Evolutionary conservation across 1,140 invertebrate species (phyloP).

Genomic region (Leptopilina boulardi): DNA sequence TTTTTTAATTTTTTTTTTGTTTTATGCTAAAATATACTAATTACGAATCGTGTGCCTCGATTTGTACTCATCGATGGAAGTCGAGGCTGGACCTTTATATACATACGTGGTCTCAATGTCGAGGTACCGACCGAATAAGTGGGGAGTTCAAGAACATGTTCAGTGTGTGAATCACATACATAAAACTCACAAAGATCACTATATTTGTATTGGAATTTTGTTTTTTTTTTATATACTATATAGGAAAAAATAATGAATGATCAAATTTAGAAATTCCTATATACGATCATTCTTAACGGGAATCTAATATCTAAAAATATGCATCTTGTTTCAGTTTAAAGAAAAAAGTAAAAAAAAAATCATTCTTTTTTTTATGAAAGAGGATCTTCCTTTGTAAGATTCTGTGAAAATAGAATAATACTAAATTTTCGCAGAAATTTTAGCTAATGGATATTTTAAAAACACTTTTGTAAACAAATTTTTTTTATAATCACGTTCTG

Average conservation of each 20-base stretch:
- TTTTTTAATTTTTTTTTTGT: not conserved
- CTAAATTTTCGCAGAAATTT: no score
- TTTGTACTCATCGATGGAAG: slow-evolving; percentile 13
- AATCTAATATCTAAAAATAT: slow-evolving; percentile 29
- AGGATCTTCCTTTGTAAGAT: slow-evolving; percentile 5
- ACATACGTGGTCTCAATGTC: slow-evolving; percentile 11
- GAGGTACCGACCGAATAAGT: not conserved
- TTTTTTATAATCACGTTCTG: no score
- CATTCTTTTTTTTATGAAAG: not conserved
- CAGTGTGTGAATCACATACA: not conserved
- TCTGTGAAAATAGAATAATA: not conserved
- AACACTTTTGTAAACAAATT: no score
- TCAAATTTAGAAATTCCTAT: not conserved
- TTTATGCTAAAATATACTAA: not conserved
- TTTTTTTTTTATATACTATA: not conserved
- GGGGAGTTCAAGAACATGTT: slow-evolving; percentile 27
- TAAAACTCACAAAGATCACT: slow-evolving; percentile 18
- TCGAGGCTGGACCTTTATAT: slow-evolving; percentile 17
- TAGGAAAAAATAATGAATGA: slow-evolving; percentile 20
- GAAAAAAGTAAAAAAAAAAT: no score
- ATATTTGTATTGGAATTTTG: not conserved
- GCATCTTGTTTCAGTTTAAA: slow-evolving; percentile 4
- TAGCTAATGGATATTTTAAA: no score
- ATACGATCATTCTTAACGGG: slow-evolving; percentile 10
- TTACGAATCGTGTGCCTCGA: not conserved